A percentile compares a stretch with the other conserved stretches of the same genome.
Conservation (phyloP, 2,113 vertebrate species). For the Mustelus asterias region DNA sequence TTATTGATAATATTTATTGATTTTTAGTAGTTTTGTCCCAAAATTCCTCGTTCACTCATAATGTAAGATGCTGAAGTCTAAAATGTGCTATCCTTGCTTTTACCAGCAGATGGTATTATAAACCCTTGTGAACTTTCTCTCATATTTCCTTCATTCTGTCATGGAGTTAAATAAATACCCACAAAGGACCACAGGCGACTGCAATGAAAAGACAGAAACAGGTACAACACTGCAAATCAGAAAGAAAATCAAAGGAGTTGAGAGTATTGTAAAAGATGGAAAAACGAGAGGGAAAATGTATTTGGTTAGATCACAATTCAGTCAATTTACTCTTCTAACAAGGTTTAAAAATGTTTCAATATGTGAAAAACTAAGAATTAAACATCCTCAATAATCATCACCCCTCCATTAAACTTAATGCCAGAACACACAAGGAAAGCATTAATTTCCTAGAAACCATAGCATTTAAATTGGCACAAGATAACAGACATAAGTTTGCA, state of each 20-base stretch:
- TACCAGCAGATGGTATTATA: not conserved
- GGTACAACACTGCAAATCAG: not conserved
- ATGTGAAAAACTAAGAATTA: not conserved
- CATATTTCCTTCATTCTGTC: not conserved
- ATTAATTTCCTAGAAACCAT: too few relatives aligned
- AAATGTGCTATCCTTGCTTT: not conserved
- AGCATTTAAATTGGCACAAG: too few relatives aligned
- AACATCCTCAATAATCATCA: too few relatives aligned
- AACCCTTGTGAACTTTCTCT: not conserved
- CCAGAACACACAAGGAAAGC: too few relatives aligned
- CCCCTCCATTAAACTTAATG: too few relatives aligned
- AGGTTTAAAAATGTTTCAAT: not conserved
- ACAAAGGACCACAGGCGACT: not conserved
- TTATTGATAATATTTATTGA: not conserved
- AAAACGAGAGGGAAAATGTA: not conserved
- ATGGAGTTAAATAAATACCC: too few relatives aligned
- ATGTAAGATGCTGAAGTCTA: not conserved
- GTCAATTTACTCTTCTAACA: not conserved
- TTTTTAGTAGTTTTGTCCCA: not conserved
- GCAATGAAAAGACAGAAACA: not conserved
- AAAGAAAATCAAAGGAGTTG: not conserved
- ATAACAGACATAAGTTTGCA: too few relatives aligned
- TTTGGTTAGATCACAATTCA: not conserved
- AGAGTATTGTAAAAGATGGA: not conserved
- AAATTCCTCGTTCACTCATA: not conserved